Conservation (phyloP, 1,140 invertebrate genomes). For the Marisa cornuarietis region DNA sequence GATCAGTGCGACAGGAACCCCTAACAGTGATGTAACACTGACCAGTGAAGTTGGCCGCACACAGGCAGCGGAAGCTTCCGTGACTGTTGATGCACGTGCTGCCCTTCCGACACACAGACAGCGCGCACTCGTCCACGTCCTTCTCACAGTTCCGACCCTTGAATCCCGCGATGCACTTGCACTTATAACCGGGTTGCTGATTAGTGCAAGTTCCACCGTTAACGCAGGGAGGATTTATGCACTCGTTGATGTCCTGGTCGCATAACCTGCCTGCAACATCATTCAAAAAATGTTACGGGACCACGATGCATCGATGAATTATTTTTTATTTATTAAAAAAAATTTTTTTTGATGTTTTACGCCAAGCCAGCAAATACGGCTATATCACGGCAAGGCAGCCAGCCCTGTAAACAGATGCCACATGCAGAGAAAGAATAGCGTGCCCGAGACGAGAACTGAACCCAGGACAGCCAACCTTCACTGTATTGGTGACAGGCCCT, state of each 20-base stretch:
- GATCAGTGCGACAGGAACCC: too few species aligned
- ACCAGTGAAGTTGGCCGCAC: slow-evolving; percentile 67
- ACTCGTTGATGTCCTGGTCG: slow-evolving; percentile 79
- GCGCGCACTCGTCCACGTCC: slow-evolving; percentile 26
- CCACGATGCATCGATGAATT: too few species aligned
- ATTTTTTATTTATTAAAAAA: too few species aligned
- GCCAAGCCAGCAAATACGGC: too few species aligned
- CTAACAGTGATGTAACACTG: slow-evolving; percentile 58
- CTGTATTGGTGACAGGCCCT: too few species aligned
- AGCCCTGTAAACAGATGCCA: too few species aligned
- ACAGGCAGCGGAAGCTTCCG: slow-evolving; percentile 71
- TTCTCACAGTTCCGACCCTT: slow-evolving; percentile 16
- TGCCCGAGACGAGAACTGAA: too few species aligned
- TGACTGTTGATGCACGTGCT: slow-evolving; percentile 33
- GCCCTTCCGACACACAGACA: slow-evolving; percentile 14
- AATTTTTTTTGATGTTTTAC: too few species aligned
- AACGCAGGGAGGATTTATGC: slow-evolving; percentile 83
- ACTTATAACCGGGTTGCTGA: slow-evolving; percentile 10
- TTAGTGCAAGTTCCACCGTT: slow-evolving; percentile 67
- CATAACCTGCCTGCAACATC: slow-evolving; percentile 84
- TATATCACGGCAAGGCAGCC: too few species aligned
- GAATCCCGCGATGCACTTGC: slow-evolving; percentile 22
- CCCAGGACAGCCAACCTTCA: too few species aligned
- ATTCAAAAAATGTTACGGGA: too few species aligned
- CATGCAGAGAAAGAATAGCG: too few species aligned